Conservation (phyloP, 2,113 vertebrate species). For the Lasiurus borealis region DNA sequence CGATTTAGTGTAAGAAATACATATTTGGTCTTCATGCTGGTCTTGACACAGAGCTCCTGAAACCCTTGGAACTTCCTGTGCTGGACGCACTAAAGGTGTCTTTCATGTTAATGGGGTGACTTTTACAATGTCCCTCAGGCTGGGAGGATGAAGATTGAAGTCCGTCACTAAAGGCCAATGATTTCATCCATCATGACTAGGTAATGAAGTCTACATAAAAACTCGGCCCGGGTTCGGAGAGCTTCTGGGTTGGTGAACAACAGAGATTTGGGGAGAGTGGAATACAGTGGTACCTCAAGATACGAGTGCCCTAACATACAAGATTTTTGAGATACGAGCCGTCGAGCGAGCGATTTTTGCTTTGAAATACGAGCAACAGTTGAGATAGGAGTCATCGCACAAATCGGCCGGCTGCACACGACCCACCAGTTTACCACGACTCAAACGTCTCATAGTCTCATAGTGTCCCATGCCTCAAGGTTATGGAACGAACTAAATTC, state of each 20-base stretch:
- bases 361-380: too few relatives aligned
- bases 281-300: too few relatives aligned
- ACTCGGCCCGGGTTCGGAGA: background rate
- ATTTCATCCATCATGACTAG: background rate
- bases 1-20: slow-evolving; percentile 11
- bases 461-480: too few relatives aligned
- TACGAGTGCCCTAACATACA: too few relatives aligned
- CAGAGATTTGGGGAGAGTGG: background rate
- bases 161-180: background rate
- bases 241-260: background rate
- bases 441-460: too few relatives aligned
- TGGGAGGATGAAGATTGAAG: background rate
- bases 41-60: background rate
- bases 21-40: too few relatives aligned
- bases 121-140: background rate
- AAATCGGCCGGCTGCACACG: too few relatives aligned
- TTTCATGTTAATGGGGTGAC: background rate
- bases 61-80: background rate
- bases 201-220: background rate
- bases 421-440: too few relatives aligned
- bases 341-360: too few relatives aligned
- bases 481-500: too few relatives aligned
- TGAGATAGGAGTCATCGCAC: too few relatives aligned
- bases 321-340: too few relatives aligned
- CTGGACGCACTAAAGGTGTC: background rate